Evolutionary conservation across 2,113 vertebrate species (phyloP).

Genomic region (Progne subis): DNA sequence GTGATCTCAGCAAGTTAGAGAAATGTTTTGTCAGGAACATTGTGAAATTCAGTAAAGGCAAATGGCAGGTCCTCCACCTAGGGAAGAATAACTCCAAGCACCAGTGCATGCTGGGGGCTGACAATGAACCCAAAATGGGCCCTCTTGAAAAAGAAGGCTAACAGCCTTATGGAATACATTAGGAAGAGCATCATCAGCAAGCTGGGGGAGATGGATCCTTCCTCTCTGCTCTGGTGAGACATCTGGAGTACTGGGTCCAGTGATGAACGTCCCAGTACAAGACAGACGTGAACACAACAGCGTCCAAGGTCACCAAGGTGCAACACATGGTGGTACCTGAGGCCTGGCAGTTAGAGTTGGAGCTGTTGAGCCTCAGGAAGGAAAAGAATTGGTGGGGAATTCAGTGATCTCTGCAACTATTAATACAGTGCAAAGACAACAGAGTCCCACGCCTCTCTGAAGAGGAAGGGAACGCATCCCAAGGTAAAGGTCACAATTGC

Average conservation of each 20-base stretch:
- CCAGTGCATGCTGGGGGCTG: fast-evolving
- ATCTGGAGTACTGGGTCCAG: too few species aligned
- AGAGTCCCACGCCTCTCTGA: neutral
- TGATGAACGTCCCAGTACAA: neutral
- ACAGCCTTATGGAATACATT: neutral
- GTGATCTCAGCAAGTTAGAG: neutral
- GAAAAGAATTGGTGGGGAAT: neutral
- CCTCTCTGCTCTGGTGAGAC: neutral
- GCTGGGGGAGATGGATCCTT: neutral
- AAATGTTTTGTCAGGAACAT: neutral
- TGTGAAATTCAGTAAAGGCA: neutral
- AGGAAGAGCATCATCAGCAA: neutral
- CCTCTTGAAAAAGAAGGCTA: neutral
- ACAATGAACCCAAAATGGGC: neutral
- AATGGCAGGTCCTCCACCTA: neutral
- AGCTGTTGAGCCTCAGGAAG: neutral
- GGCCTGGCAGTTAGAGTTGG: neutral
- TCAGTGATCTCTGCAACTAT: neutral
- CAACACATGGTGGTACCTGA: fast-evolving
- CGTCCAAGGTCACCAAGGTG: neutral
- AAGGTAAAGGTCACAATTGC: neutral
- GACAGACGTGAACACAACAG: neutral
- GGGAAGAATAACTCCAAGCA: neutral
- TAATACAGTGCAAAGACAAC: neutral
- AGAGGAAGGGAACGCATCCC: neutral